phyloP scores from a whole-genome alignment of 2,113 vertebrate species.

The Larimichthys crocea region DNA sequence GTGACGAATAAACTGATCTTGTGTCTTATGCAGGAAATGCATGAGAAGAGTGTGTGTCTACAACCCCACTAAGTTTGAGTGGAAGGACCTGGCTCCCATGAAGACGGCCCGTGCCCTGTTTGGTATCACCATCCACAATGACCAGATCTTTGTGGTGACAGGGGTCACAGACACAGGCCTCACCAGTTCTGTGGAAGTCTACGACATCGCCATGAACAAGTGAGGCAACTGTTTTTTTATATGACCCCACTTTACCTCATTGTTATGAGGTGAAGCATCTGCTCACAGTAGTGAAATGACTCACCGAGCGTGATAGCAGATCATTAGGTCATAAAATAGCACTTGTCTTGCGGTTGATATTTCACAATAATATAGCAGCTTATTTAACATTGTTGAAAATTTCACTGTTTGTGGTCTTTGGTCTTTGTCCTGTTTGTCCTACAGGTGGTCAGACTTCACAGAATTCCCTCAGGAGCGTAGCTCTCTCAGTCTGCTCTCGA shows the following conservation, averaged over 20 bases:
- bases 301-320: conserved; percentile 9
- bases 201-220: conserved; percentile 90
- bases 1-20: not conserved
- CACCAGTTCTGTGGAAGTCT: conserved; percentile 90
- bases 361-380: conserved; percentile 16
- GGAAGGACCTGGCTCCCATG: conserved; percentile 94
- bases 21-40: conserved; percentile 87
- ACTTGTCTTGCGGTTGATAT: conserved; percentile 11
- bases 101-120: conserved; percentile 92
- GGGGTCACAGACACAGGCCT: conserved; percentile 93
- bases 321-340: conserved; percentile 51
- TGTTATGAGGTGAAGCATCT: conserved; percentile 28
- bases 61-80: conserved; percentile 94
- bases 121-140: conserved; percentile 87
- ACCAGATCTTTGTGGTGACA: conserved; percentile 90
- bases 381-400: conserved; percentile 16
- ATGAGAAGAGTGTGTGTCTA: conserved; percentile 90
- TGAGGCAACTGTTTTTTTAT: conserved; percentile 70
- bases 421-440: conserved; percentile 11
- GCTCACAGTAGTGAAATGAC: conserved; percentile 48
- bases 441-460: conserved; percentile 91
- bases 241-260: conserved; percentile 19
- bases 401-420: not conserved
- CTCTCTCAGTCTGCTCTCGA: conserved; percentile 90
- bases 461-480: conserved; percentile 97